These are phyloP conservation scores for Lepus oiostolus DNA, from an alignment of 2,797 vertebrate genomes.

Conservation along the genomic window DNA sequence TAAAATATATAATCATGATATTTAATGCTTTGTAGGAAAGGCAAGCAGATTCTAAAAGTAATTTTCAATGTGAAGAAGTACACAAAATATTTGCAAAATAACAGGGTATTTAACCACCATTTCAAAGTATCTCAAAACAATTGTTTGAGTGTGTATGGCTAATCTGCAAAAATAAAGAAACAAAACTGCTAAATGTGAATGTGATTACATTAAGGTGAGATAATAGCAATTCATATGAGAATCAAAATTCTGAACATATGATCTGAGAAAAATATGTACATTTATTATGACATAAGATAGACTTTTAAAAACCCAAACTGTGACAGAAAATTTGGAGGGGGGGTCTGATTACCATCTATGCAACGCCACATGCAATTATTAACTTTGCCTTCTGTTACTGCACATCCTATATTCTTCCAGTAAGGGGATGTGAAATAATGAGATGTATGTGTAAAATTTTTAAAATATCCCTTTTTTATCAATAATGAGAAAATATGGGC, in stretches of 20 bases:
- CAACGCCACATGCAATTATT: background rate
- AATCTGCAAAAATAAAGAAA: slow-evolving; percentile 20
- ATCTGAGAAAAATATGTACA: slow-evolving; percentile 40
- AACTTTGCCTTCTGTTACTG: background rate
- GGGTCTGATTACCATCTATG: background rate
- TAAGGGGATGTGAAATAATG: background rate
- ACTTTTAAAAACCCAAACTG: slow-evolving; percentile 41
- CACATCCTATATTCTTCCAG: background rate
- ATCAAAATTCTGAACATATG: background rate
- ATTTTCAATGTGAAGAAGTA: background rate
- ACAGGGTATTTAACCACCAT: background rate
- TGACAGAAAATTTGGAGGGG: slow-evolving; percentile 4
- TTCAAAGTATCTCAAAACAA: slow-evolving; percentile 52
- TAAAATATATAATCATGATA: background rate
- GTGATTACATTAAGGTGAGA: background rate
- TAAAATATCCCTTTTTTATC: background rate
- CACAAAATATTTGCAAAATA: slow-evolving; percentile 39
- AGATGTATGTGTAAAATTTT: background rate
- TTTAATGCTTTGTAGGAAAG: background rate
- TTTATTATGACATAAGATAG: slow-evolving; percentile 27
- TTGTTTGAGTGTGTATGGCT: background rate
- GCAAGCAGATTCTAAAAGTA: background rate
- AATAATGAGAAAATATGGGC: background rate
- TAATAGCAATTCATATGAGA: background rate
- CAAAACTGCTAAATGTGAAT: background rate